Evolutionary conservation across 2,888 invertebrate genomes (phyloP), one percentile per base, ranked within the genome.

Genomic region (Noctua fimbriata): DNA sequence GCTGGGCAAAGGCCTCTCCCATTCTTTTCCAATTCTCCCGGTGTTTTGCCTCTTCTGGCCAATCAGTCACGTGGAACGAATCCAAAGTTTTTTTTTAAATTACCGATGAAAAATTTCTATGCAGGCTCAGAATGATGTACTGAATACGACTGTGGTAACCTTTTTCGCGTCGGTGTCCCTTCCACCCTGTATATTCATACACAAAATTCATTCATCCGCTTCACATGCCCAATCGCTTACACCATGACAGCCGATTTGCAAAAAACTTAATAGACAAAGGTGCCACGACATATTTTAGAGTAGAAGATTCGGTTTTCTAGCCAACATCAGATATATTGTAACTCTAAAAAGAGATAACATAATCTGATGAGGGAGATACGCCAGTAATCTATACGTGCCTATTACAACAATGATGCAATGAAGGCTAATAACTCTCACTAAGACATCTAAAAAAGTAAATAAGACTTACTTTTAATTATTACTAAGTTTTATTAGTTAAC

Each of bases 281-380:
- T 36, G 32, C 32, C 32, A 36, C 21, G 21, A 65, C 3, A 65
- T 65, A 65, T 21, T 65, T 36, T 36, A 36, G 63, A 63, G 21
- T 21, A 63, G 32, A 63, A 58, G 10, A 65, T 36, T 36, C 3
- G 21, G 36, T 65, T 36, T 63, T 32, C 21, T 21, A 36, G 36
- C 21, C 36, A 63, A 63, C 32, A 3, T 65, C 14, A 32, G 18
- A 32, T 63, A 32, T 32, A 63, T 3, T 63, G 12, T 47, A 28
- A 24, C 14, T 74, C 55, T 71, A 0, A 32, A 75, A 32, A 14
- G 18, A 71, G 32, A 71, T 75, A 58, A 75, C 28, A 58, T n/a
- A 47, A 76, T 60, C 76, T 18, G n/a, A 36, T 49, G 36, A n/a
- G 32, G 18, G 0, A n/a, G 72, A 76, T 73, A 49, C 47, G 3